phyloP scores from a whole-genome alignment of 2,113 vertebrate species.

The Larimichthys crocea region DNA sequence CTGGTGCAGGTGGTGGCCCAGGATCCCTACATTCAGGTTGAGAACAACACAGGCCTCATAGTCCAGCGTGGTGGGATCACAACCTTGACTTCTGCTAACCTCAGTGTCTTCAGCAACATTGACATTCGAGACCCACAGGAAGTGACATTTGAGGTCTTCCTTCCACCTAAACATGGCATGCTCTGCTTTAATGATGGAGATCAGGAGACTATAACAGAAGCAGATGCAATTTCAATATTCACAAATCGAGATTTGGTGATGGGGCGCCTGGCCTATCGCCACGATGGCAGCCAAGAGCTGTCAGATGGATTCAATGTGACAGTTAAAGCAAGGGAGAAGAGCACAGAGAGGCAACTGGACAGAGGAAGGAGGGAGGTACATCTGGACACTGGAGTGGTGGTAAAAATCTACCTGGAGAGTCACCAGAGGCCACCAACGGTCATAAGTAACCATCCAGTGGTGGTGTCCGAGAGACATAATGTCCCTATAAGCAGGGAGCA shows the following conservation, averaged over 20 bases:
- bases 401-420: slow-evolving; percentile 86
- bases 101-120: slow-evolving; percentile 89
- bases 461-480: slow-evolving; percentile 88
- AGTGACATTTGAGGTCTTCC: slow-evolving; percentile 83
- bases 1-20: slow-evolving; percentile 87
- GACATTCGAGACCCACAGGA: slow-evolving; percentile 87
- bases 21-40: slow-evolving; percentile 85
- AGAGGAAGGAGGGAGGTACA: slow-evolving; percentile 73
- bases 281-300: slow-evolving; percentile 82
- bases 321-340: slow-evolving; percentile 71
- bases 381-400: slow-evolving; percentile 78
- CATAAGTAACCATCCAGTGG: slow-evolving; percentile 78
- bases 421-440: slow-evolving; percentile 81
- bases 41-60: slow-evolving; percentile 88
- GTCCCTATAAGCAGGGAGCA: slow-evolving; percentile 85
- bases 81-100: slow-evolving; percentile 81
- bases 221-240: slow-evolving; percentile 70
- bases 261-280: slow-evolving; percentile 84
- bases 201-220: slow-evolving; percentile 56
- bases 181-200: slow-evolving; percentile 72
- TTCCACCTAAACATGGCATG: slow-evolving; percentile 84
- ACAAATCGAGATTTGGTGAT: slow-evolving; percentile 85
- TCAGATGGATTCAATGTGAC: slow-evolving; percentile 87
- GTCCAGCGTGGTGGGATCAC: slow-evolving; percentile 84
- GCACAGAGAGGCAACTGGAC: slow-evolving; percentile 42